Percentiles rank a stretch among this genome's conserved stretches.
Conservation (phyloP, 2,797 vertebrate genomes). For the Brachyrhaphis roseni region DNA sequence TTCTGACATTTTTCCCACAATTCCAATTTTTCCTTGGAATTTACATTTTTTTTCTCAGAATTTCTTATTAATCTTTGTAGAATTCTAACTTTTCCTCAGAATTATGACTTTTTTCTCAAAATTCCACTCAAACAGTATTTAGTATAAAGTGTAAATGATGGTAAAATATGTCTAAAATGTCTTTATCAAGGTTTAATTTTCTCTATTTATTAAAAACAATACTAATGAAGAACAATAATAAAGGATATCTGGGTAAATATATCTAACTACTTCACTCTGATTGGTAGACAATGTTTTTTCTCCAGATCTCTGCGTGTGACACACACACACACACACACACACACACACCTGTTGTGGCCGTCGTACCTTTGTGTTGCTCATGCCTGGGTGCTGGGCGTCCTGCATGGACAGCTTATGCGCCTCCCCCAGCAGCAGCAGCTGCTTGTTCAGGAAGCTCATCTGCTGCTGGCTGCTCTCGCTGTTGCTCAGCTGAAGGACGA, state of each 20-base stretch:
- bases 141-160: too few relatives aligned
- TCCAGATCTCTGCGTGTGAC: conserved; percentile 11
- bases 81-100: too few relatives aligned
- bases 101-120: too few relatives aligned
- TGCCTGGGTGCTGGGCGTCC: conserved; percentile 87
- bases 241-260: neutral
- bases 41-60: too few relatives aligned
- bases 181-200: too few relatives aligned
- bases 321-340: conserved; percentile 23
- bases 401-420: conserved; percentile 95
- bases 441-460: conserved; percentile 98
- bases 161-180: too few relatives aligned
- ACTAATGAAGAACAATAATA: neutral
- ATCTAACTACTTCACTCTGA: neutral
- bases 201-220: neutral
- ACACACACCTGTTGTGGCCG: conserved; percentile 6
- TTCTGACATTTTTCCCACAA: too few relatives aligned
- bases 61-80: too few relatives aligned
- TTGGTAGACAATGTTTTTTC: neutral
- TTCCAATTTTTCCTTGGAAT: too few relatives aligned
- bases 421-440: conserved; percentile 95
- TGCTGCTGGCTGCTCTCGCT: conserved; percentile 96
- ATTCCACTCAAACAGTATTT: too few relatives aligned
- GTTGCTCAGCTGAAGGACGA: conserved; percentile 89
- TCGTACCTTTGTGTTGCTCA: conserved; percentile 89